Evolutionary conservation across 2,888 invertebrate species (phyloP), one percentile per base, ranked within the genome.

Genomic region (Ceratothoa steindachneri): DNA sequence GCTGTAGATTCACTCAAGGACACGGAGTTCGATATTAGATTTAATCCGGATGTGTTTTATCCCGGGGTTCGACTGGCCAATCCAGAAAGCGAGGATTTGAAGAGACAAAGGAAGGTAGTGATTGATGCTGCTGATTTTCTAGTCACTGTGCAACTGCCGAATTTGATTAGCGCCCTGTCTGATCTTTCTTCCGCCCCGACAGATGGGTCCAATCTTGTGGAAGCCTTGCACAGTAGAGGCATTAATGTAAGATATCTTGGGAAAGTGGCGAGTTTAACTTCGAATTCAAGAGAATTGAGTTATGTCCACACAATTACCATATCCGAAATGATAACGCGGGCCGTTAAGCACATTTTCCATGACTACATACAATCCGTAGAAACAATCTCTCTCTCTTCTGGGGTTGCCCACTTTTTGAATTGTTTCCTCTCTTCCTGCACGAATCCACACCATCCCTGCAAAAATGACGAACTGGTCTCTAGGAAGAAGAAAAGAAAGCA

Each of bases 21-120:
- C 81, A 91, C 93, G 0, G 97, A 97, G 85, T 97, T 98, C 85
- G 96, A 95, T 84, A 93, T 99, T 80, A 90, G 96, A 77, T 99
- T 99, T 86, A 99, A 99, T 87, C 97, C 98, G 0, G 99, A 99
- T 86, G 95, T 97, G 77, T 98, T 93, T 86, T 97, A 97, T 9
- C 93, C 93, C 0, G 95, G 95, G 71, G 97, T 99, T 76, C 89
- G 88, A 73, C 97, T 97, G 86, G 88, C 89, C 22, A 89, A 91
- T 81, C 86, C 89, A 24, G 89, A 90, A 83, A 84, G 89, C 81
- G 88, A 89, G 81, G 88, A 88, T 52, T 86, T 95, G 70, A 88
- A 89, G 80, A 91, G 91, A 83, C 96, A 98, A 84, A 89, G 93
- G 74, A 92, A 93, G 81, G 87, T 97, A 5, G 93, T 98, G 1